Evolutionary conservation across 2,797 vertebrate genomes (phyloP), one percentile per base, ranked within the genome.

Genomic region (Sebastes wilsoni): DNA sequence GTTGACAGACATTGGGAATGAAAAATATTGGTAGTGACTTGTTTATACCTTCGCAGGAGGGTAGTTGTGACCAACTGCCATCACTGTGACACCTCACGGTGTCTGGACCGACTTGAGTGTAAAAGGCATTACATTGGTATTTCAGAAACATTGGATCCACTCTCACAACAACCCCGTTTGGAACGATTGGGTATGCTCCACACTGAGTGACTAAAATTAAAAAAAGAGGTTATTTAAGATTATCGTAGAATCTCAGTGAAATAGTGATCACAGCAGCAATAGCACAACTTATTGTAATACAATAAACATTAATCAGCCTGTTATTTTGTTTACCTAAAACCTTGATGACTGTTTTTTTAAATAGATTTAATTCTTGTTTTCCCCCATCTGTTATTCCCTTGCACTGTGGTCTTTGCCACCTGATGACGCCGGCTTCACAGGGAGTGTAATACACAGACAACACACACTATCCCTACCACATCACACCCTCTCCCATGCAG

Each of bases 1-100:
- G 59, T 27, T 32, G 8, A 64, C 1, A 55, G 28, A 56, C 28
- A 5, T n/a, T 34, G 4, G 11, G 5, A 62, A 13, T 23, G 8
- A 25, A 61, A n/a, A 64, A 22, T 2, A 16, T 20, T 65, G 1
- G 2, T 30, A 32, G 8, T 54, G 28, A 59, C n/a, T 76, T 42
- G 42, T 61, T 67, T 52, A 9, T 73, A 90, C 87, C 49, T 49
- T 56, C 4, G 71, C 91, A 91, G 32, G 1, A 0, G 16, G 90
- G 88, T 1, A n/a, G 0, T 2, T 14, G 0, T 20, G 83, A 72
- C 91, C 91, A 92, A 0, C 8, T 25, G 8, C 62, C 30, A 14
- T 72, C 1, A 1, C 1, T 55, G 49, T 11, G 2, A 80, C 90
- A 92, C 23, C 0, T 0, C 55, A 91, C 36, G 1, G 1, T 8